A percentile compares a stretch with the other conserved stretches of the same genome.
These are phyloP conservation scores for Teleogryllus occipitalis DNA, from an alignment of 1,140 invertebrate genomes.

Conservation along the genomic window DNA sequence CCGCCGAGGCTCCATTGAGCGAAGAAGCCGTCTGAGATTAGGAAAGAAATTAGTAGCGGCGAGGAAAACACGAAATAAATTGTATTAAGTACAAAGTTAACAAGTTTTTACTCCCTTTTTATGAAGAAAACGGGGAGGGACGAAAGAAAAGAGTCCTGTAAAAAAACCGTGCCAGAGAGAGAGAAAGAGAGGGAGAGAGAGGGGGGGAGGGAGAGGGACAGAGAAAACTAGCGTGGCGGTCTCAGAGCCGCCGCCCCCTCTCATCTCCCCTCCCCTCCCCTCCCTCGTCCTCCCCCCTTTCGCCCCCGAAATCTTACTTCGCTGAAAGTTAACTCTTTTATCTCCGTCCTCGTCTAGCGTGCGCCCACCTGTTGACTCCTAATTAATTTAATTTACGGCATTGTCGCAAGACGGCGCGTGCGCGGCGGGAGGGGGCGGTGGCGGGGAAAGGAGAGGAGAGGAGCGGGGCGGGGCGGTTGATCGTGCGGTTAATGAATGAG, in stretches of 20 bases:
- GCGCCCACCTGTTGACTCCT: not conserved
- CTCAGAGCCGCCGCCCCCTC: too few species aligned
- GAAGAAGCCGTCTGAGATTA: not conserved
- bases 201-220: too few species aligned
- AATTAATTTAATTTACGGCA: slow-evolving; percentile 2
- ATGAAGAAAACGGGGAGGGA: not conserved
- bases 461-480: not conserved
- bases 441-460: not conserved
- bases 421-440: too few species aligned
- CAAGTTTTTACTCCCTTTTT: slow-evolving; percentile 1
- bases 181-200: not conserved
- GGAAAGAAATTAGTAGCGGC: slow-evolving; percentile 3
- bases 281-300: not conserved
- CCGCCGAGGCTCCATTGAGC: not conserved
- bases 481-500: not conserved
- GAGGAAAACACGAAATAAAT: slow-evolving; percentile 5
- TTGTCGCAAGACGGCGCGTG: not conserved
- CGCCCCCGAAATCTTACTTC: not conserved
- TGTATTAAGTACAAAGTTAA: not conserved
- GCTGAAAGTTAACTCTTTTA: not conserved
- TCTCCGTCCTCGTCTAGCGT: not conserved
- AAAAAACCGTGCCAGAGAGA: not conserved
- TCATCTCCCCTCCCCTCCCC: not conserved
- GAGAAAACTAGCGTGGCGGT: too few species aligned
- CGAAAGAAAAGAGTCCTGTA: not conserved